Percentiles rank a stretch among this genome's conserved stretches.
These are phyloP conservation scores for Amblyornis subalaris DNA, from an alignment of 2,113 vertebrate genomes.

Conservation along the genomic window DNA sequence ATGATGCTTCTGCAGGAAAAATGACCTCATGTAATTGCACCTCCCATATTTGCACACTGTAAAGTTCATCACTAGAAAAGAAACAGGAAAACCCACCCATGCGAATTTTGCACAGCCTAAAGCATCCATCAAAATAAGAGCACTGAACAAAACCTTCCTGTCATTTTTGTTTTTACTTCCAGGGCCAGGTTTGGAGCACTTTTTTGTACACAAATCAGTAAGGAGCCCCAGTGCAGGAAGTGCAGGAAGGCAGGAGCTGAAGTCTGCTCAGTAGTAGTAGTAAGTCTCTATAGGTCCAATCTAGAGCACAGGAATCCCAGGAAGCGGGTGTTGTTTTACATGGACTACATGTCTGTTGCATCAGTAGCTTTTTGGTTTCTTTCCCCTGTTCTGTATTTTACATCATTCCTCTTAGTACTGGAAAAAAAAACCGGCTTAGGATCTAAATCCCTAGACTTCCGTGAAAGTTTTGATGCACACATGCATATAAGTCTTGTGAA, in stretches of 20 bases:
- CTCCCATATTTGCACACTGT: slow-evolving; percentile 15
- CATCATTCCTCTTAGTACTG: not conserved
- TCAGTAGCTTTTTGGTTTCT: not conserved
- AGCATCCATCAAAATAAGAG: not conserved
- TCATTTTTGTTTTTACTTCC: not conserved
- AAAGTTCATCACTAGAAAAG: slow-evolving; percentile 4
- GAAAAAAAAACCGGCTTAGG: not conserved
- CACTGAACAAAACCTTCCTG: not conserved
- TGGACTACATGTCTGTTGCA: not conserved
- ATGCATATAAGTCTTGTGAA: not conserved
- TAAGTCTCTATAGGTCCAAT: not conserved
- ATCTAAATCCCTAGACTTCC: not conserved
- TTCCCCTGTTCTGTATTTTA: not conserved
- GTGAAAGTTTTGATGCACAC: not conserved
- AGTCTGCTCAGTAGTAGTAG: not conserved
- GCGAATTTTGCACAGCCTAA: not conserved
- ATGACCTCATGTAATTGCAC: not conserved
- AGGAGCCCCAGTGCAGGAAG: not conserved
- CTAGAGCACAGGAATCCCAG: not conserved
- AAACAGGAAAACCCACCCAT: slow-evolving; percentile 35
- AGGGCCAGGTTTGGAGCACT: not conserved
- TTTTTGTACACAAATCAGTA: not conserved
- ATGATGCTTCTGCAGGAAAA: slow-evolving; percentile 58
- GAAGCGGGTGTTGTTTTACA: not conserved
- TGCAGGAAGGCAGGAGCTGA: not conserved